phyloP scores from a whole-genome alignment of 2,888 invertebrate genomes.

The Pristionchus japonicus region DNA sequence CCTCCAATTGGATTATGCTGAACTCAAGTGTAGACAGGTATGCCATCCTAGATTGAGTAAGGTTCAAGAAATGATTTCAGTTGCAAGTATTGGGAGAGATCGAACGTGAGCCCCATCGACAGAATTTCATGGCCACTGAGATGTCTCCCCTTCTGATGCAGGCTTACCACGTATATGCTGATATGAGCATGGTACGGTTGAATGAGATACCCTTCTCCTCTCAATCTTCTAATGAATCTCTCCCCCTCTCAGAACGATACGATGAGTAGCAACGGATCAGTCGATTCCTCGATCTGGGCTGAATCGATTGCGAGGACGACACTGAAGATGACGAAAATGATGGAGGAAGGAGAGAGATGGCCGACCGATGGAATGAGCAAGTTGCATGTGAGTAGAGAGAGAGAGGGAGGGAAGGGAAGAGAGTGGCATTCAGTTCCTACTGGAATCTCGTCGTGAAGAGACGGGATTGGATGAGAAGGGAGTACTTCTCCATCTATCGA shows the following conservation, averaged over 20 bases:
- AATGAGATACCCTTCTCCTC: no score
- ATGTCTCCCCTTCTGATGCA: background rate
- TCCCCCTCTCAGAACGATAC: background rate
- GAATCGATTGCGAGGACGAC: background rate
- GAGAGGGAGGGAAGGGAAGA: background rate
- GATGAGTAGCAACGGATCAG: background rate
- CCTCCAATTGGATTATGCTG: conserved; percentile 2
- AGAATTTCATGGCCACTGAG: background rate
- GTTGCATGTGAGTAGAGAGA: background rate
- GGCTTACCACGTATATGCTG: background rate
- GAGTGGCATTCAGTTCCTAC: background rate
- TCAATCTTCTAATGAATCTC: no score
- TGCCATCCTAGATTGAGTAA: background rate
- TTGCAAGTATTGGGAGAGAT: background rate
- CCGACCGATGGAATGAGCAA: background rate
- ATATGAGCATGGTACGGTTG: conserved; percentile 14
- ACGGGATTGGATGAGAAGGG: conserved; percentile 43
- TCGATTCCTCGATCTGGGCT: background rate
- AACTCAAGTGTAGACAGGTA: background rate
- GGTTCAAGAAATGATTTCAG: background rate
- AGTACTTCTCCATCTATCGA: conserved; percentile 2
- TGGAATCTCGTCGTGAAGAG: conserved; percentile 26
- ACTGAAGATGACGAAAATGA: background rate
- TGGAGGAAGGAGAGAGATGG: background rate
- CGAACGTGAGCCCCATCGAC: background rate